Evolutionary conservation across 2,888 invertebrate genomes (phyloP).

Genomic region (Eristalis pertinax): DNA sequence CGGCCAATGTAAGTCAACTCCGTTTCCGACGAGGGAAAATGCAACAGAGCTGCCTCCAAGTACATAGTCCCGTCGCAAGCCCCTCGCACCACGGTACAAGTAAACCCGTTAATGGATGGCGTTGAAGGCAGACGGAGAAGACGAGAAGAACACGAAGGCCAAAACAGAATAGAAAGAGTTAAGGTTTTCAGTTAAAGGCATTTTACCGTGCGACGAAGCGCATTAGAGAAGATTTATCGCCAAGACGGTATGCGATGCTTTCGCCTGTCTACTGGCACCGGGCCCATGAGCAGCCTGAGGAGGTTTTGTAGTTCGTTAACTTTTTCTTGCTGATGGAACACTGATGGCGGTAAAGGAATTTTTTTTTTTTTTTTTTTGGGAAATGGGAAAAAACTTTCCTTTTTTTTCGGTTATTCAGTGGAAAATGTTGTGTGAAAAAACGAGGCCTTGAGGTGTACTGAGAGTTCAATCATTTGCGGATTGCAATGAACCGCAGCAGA

Average conservation of each 20-base stretch:
- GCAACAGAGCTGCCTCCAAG: neutral
- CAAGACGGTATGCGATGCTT: neutral
- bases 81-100: neutral
- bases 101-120: neutral
- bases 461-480: no score
- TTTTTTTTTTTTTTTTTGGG: neutral
- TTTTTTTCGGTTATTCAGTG: neutral
- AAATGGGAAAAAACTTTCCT: neutral
- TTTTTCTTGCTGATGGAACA: neutral
- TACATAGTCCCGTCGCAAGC: neutral
- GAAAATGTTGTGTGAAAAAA: neutral
- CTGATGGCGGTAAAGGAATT: neutral
- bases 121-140: neutral
- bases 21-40: neutral
- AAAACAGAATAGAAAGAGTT: neutral
- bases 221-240: slow-evolving; percentile 34
- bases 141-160: neutral
- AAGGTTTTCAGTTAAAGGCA: slow-evolving; percentile 6
- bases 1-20: neutral
- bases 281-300: neutral
- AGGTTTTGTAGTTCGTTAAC: slow-evolving; percentile 1
- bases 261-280: neutral
- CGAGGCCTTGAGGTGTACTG: no score
- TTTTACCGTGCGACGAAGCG: slow-evolving; percentile 41
- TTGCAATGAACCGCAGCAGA: no score